phyloP scores from a whole-genome alignment of 92 coral and sea anemone genomes.

The Zoanthus solanderi region DNA sequence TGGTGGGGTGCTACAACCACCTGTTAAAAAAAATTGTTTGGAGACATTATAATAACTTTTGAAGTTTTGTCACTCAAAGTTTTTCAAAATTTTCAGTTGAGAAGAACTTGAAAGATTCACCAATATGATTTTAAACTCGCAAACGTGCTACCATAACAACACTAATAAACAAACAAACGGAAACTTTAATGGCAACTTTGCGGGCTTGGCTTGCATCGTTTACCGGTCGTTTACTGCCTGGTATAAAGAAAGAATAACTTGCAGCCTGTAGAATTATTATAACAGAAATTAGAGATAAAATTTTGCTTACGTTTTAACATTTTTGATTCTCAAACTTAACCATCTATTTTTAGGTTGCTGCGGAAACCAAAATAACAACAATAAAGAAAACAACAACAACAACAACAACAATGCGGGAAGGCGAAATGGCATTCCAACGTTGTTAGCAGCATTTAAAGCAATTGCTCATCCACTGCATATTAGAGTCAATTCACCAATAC shows the following conservation, averaged over 20 bases:
- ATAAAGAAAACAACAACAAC: not conserved
- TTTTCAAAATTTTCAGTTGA: too few relatives aligned
- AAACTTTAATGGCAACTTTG: not conserved
- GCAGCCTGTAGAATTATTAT: too few relatives aligned
- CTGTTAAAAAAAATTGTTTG: too few relatives aligned
- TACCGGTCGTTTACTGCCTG: too few relatives aligned
- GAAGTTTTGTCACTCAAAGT: too few relatives aligned
- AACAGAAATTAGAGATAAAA: too few relatives aligned
- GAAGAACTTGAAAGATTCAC: too few relatives aligned
- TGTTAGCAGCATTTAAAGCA: constrained; percentile 6
- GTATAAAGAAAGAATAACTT: too few relatives aligned
- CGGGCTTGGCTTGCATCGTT: not conserved
- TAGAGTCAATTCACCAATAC: constrained; percentile 7
- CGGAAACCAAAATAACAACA: not conserved
- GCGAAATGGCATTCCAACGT: constrained; percentile 13
- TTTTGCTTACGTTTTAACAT: not conserved
- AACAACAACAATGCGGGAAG: constrained; percentile 2
- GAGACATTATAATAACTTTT: too few relatives aligned
- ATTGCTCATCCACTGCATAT: not conserved
- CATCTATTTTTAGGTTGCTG: constrained; percentile 7
- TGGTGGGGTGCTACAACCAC: too few relatives aligned
- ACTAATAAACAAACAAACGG: not conserved
- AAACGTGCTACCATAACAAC: not conserved
- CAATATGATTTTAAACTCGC: too few relatives aligned
- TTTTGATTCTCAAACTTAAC: not conserved